Evolutionary conservation across 1,140 invertebrate species (phyloP).

Genomic region (Bombyx mori): DNA sequence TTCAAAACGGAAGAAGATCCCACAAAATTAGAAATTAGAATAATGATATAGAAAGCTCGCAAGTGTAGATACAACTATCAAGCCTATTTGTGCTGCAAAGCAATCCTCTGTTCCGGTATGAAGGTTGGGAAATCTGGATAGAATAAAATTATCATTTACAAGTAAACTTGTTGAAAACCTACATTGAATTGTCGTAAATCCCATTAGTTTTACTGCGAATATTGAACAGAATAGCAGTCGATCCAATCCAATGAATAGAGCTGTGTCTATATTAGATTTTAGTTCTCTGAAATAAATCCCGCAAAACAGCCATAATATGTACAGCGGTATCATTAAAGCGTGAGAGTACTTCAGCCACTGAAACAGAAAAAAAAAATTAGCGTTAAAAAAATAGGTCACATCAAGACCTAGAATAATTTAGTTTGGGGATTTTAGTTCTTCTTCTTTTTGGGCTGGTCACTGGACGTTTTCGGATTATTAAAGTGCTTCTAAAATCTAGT

Average conservation of each 20-base stretch:
- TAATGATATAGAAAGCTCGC: too few species aligned
- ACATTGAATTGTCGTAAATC: constrained; percentile 3
- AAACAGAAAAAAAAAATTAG: neutral
- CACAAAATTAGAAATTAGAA: too few species aligned
- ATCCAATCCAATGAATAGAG: constrained; percentile 1
- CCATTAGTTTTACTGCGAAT: neutral
- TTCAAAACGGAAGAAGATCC: too few species aligned
- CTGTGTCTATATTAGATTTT: neutral
- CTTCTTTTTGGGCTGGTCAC: too few species aligned
- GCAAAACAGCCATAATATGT: neutral
- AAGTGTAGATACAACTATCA: too few species aligned
- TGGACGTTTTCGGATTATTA: too few species aligned
- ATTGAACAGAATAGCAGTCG: neutral
- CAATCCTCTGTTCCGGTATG: too few species aligned
- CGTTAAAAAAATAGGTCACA: neutral
- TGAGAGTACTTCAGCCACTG: constrained; percentile 1
- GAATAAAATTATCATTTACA: too few species aligned
- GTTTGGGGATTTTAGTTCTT: neutral
- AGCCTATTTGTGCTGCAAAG: too few species aligned
- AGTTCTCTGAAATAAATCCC: neutral
- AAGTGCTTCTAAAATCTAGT: too few species aligned
- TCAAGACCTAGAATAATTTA: neutral
- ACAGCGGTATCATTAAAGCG: neutral
- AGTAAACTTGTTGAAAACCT: too few species aligned
- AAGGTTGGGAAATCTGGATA: too few species aligned